Evolutionary conservation across 1,140 invertebrate species (phyloP).

Genomic region (Microplitis demolitor): DNA sequence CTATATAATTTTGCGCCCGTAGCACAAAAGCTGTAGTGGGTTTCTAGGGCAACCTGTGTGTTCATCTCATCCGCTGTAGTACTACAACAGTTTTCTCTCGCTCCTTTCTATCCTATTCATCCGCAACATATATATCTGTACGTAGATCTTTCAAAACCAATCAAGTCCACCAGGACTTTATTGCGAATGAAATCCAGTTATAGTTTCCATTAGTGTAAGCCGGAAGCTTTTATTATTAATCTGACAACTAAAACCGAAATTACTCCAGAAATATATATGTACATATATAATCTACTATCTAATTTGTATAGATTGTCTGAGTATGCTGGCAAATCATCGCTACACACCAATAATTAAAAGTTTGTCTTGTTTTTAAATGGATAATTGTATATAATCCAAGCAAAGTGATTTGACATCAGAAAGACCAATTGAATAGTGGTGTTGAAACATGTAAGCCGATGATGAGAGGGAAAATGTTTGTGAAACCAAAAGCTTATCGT

Average conservation of each 20-base stretch:
- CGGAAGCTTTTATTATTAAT: neutral
- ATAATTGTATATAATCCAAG: too few relatives aligned
- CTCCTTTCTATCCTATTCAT: neutral
- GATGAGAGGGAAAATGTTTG: conserved; percentile 2
- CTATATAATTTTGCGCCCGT: neutral
- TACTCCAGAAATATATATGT: too few relatives aligned
- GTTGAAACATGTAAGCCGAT: neutral
- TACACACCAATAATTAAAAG: too few relatives aligned
- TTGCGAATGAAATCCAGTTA: neutral
- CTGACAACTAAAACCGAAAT: neutral
- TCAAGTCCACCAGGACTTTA: neutral
- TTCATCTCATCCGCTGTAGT: neutral
- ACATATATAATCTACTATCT: too few relatives aligned
- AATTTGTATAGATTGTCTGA: too few relatives aligned
- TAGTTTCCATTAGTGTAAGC: neutral
- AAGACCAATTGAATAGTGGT: neutral
- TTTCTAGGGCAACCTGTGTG: neutral
- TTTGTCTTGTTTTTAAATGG: neutral
- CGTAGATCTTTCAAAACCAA: neutral
- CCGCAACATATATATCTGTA: too few relatives aligned
- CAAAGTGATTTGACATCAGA: too few relatives aligned
- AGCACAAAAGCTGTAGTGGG: neutral
- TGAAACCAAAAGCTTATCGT: neutral
- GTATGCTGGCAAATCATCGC: too few relatives aligned
- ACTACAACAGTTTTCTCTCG: neutral